Conservation (phyloP, 2,888 invertebrate species). For the Neoscelio sp. region DNA sequence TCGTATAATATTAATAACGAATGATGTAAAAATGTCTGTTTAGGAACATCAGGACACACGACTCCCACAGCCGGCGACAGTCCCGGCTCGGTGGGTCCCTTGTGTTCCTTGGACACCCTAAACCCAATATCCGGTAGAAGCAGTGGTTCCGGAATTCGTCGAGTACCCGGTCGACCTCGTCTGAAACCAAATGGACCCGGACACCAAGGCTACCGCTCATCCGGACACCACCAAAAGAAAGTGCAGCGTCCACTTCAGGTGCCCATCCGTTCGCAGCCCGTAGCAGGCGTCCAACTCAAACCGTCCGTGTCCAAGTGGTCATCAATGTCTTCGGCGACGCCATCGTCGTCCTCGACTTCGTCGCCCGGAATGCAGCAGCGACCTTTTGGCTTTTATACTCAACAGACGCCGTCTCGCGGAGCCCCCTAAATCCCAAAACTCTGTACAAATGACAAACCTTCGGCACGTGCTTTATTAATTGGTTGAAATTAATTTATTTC, state of each 20-base stretch:
- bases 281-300: conserved; percentile 68
- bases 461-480: no score
- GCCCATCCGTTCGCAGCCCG: conserved; percentile 79
- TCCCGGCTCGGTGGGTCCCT: conserved; percentile 76
- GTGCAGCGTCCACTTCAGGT: conserved; percentile 79
- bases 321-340: conserved; percentile 56
- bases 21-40: conserved; percentile 4
- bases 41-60: conserved; percentile 67
- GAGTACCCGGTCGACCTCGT: conserved; percentile 89
- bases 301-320: conserved; percentile 67
- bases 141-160: conserved; percentile 81
- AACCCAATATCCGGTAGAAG: conserved; percentile 73
- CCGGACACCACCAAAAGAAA: conserved; percentile 71
- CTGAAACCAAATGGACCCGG: conserved; percentile 87
- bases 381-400: conserved; percentile 82
- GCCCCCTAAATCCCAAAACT: conserved; percentile 44
- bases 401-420: conserved; percentile 71
- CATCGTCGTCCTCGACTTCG: conserved; percentile 67
- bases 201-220: conserved; percentile 86
- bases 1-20: no score
- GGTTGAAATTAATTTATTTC: no score
- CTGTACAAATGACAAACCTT: background rate
- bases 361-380: conserved; percentile 72
- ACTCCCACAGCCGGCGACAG: conserved; percentile 77
- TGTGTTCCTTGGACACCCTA: conserved; percentile 74